Percentiles rank a stretch among this genome's conserved stretches.
These are phyloP conservation scores for Aphaenogaster floridana DNA, from an alignment of 1,140 invertebrate genomes.

Conservation along the genomic window DNA sequence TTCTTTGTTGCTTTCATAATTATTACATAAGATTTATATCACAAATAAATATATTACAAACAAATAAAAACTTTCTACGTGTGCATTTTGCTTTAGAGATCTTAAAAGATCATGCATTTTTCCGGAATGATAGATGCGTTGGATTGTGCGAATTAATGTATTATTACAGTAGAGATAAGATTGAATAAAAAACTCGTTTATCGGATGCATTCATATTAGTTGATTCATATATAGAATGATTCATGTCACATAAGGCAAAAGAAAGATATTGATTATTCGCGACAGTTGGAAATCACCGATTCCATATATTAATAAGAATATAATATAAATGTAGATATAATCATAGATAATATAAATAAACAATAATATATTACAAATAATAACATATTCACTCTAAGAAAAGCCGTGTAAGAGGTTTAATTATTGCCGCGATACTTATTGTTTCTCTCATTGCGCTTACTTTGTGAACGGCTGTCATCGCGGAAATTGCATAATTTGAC, in stretches of 20 bases:
- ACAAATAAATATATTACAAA: background rate
- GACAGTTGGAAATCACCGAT: background rate
- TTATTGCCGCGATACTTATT: too few species aligned
- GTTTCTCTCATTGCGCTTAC: too few species aligned
- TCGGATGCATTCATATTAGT: background rate
- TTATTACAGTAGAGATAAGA: conserved; percentile 24
- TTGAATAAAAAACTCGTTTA: conserved; percentile 17
- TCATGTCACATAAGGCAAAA: background rate
- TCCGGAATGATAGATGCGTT: background rate
- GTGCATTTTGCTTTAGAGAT: background rate
- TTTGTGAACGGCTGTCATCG: too few species aligned
- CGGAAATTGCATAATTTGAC: too few species aligned
- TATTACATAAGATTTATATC: background rate
- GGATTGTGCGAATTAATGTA: background rate
- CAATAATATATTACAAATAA: background rate
- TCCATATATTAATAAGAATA: background rate
- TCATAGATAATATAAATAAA: background rate
- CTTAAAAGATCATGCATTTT: background rate
- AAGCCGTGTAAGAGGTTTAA: too few species aligned
- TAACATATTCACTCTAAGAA: background rate
- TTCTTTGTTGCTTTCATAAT: background rate
- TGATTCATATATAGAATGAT: conserved; percentile 29
- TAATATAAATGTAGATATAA: background rate
- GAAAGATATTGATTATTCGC: background rate
- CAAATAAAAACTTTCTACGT: background rate